Percentiles rank a stretch among this genome's conserved stretches.
phyloP scores from a whole-genome alignment of 2,113 vertebrate genomes.

The Trematomus loennbergii region DNA sequence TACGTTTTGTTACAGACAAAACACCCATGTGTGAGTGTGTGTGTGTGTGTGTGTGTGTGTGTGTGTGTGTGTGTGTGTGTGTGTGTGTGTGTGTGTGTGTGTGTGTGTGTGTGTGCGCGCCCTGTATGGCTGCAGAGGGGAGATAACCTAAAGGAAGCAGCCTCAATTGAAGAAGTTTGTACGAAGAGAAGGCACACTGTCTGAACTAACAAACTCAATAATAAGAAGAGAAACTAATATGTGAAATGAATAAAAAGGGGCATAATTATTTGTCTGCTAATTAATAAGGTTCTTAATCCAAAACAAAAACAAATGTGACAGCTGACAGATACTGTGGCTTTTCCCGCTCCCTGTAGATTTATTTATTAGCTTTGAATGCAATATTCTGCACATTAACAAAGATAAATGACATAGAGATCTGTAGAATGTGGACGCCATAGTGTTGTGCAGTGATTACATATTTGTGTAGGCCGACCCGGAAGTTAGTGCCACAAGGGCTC shows the following conservation, averaged over 20 bases:
- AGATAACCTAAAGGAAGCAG: slow-evolving; percentile 15
- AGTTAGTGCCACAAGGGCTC: no score
- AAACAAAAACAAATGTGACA: not conserved
- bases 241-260: no score
- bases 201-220: not conserved
- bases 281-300: slow-evolving; percentile 7
- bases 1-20: not conserved
- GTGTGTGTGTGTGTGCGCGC: not conserved
- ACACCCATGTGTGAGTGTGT: not conserved
- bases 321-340: not conserved
- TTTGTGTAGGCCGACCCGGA: no score
- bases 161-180: slow-evolving; percentile 2
- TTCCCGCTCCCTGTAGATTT: not conserved
- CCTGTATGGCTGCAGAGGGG: not conserved
- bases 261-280: slow-evolving; percentile 14
- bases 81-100: not conserved
- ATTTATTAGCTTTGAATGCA: not conserved
- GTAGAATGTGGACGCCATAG: no score
- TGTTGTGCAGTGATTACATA: no score
- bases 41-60: slow-evolving; percentile 18
- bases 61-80: not conserved
- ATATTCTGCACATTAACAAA: not conserved
- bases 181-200: not conserved
- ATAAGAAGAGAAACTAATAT: no score
- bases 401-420: not conserved